Evolutionary conservation across 2,797 vertebrate genomes (phyloP).

Genomic region (Thalassophryne amazonica): DNA sequence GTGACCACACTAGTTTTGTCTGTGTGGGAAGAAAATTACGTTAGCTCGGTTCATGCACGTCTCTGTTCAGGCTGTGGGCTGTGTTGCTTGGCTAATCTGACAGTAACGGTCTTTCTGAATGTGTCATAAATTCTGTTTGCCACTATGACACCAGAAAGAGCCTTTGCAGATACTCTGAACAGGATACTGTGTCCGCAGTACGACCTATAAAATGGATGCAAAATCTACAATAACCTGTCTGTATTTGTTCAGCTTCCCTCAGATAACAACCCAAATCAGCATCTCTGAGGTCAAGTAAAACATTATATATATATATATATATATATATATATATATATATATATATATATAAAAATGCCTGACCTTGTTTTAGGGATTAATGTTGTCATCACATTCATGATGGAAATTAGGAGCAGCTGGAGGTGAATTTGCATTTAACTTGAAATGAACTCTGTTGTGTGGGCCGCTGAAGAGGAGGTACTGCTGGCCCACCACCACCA

Average conservation of each 20-base stretch:
- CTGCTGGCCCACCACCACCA: no score
- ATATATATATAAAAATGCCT: no score
- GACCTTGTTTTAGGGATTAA: no score
- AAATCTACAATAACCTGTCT: constrained; percentile 17
- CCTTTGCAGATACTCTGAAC: constrained; percentile 10
- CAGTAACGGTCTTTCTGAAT: constrained; percentile 18
- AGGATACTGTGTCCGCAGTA: constrained; percentile 4
- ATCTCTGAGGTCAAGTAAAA: constrained; percentile 22
- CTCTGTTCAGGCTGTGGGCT: constrained; percentile 13
- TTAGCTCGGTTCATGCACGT: constrained; percentile 45
- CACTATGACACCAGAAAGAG: background rate
- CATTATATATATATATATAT: no score
- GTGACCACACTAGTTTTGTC: constrained; percentile 36
- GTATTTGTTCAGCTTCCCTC: constrained; percentile 17
- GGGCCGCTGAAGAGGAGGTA: no score
- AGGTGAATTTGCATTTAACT: no score
- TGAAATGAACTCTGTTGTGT: no score
- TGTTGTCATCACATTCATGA: no score
- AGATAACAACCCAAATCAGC: constrained; percentile 36
- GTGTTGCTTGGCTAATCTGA: constrained; percentile 3
- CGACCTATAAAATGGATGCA: constrained; percentile 35
- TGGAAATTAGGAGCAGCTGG: no score
- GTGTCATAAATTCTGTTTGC: constrained; percentile 25
- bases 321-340: no score
- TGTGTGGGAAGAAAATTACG: constrained; percentile 51